Evolutionary conservation across 2,113 vertebrate genomes (phyloP).

Genomic region (Paratilapia polleni): DNA sequence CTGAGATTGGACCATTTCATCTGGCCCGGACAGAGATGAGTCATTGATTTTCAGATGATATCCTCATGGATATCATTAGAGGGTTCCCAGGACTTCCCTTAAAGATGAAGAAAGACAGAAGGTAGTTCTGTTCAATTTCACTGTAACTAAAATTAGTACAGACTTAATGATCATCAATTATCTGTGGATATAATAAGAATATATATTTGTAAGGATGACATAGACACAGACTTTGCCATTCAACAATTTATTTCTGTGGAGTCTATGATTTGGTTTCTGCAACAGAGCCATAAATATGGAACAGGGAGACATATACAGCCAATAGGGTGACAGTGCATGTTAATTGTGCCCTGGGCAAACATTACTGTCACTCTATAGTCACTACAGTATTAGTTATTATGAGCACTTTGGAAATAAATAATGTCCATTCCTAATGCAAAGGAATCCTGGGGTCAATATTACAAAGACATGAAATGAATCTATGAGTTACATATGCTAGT

Average conservation of each 20-base stretch:
- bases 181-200: neutral
- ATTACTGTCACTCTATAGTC: neutral
- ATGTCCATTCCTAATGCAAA: neutral
- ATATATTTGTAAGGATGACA: neutral
- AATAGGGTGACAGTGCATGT: neutral
- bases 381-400: neutral
- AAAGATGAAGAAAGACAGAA: neutral
- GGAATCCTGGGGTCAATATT: neutral
- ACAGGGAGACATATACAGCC: neutral
- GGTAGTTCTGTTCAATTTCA: rapidly evolving
- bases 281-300: neutral
- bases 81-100: neutral
- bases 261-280: neutral
- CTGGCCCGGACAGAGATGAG: neutral
- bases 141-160: rapidly evolving
- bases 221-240: neutral
- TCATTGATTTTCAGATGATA: neutral
- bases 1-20: neutral
- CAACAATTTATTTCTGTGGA: neutral
- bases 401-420: neutral
- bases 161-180: neutral
- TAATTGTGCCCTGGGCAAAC: neutral
- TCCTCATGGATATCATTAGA: neutral
- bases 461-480: rapidly evolving
- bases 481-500: neutral